Evolutionary conservation across 2,113 vertebrate species (phyloP).

Genomic region (Pionites leucogaster): DNA sequence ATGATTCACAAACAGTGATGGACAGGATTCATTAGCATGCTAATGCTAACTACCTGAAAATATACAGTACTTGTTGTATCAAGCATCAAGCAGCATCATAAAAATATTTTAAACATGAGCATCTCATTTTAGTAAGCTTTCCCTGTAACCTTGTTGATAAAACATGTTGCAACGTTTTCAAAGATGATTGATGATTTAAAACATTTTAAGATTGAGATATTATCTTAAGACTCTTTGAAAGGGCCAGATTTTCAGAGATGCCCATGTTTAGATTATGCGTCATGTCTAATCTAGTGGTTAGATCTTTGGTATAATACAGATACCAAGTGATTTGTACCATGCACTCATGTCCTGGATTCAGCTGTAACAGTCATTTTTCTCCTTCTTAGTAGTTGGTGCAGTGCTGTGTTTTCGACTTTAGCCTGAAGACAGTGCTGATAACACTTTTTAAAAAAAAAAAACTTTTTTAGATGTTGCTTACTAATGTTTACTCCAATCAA

Average conservation of each 20-base stretch:
- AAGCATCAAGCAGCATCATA: neutral
- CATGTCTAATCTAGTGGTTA: neutral
- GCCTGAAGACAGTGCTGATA: neutral
- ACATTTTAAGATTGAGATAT: neutral
- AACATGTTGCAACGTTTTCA: neutral
- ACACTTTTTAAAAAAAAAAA: too few relatives aligned
- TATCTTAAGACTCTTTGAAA: neutral
- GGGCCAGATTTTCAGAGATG: neutral
- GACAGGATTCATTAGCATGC: constrained; percentile 54
- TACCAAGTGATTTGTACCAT: neutral
- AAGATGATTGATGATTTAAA: neutral
- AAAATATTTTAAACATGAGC: neutral
- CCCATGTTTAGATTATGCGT: neutral
- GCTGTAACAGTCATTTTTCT: neutral
- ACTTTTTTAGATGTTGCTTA: neutral
- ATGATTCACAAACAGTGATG: constrained; percentile 16
- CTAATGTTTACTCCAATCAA: neutral
- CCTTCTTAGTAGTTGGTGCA: neutral
- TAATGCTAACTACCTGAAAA: constrained; percentile 43
- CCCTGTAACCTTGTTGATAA: neutral
- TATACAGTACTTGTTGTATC: neutral
- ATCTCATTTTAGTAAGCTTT: neutral
- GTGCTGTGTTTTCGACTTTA: neutral
- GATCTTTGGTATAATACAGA: neutral
- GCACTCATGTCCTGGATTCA: neutral